phyloP scores from a whole-genome alignment of 2,113 vertebrate genomes.

The Xenopus laevis region DNA sequence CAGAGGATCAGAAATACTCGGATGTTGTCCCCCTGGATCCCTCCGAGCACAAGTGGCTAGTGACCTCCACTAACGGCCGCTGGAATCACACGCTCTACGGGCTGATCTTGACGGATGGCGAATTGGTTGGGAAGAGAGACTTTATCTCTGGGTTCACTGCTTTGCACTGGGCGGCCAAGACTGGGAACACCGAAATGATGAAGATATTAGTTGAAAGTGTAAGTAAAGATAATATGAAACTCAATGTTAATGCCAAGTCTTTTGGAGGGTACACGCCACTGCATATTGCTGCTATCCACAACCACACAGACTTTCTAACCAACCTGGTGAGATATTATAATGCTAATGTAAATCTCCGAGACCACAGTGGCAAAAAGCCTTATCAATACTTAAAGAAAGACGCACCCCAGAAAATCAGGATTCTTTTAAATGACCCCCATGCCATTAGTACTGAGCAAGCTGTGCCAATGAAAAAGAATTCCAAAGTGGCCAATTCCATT shows the following conservation, averaged over 20 bases:
- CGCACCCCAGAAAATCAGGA: slow-evolving; percentile 54
- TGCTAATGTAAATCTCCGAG: slow-evolving; percentile 69
- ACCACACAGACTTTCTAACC: slow-evolving; percentile 67
- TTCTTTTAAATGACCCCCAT: slow-evolving; percentile 71
- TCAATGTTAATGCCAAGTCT: slow-evolving; percentile 76
- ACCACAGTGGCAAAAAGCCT: slow-evolving; percentile 83
- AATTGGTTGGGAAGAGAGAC: slow-evolving; percentile 79
- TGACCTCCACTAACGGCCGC: slow-evolving; percentile 70
- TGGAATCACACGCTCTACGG: slow-evolving; percentile 80
- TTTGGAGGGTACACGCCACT: slow-evolving; percentile 84
- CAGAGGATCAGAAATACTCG: slow-evolving; percentile 59
- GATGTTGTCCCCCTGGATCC: slow-evolving; percentile 69
- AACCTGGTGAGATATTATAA: slow-evolving; percentile 71
- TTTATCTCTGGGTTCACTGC: slow-evolving; percentile 89
- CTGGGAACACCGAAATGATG: slow-evolving; percentile 77
- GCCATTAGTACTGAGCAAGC: not conserved
- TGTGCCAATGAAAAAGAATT: slow-evolving; percentile 52
- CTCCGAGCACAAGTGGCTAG: slow-evolving; percentile 81
- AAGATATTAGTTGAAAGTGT: slow-evolving; percentile 69
- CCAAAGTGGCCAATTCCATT: slow-evolving; percentile 69
- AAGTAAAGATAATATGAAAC: slow-evolving; percentile 47
- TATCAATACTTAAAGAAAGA: slow-evolving; percentile 78
- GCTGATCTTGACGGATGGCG: slow-evolving; percentile 72
- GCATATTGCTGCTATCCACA: slow-evolving; percentile 85
- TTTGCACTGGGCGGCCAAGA: slow-evolving; percentile 91